Base-by-base conservation (phyloP, 2,113 vertebrate genomes). In the human region DNA sequence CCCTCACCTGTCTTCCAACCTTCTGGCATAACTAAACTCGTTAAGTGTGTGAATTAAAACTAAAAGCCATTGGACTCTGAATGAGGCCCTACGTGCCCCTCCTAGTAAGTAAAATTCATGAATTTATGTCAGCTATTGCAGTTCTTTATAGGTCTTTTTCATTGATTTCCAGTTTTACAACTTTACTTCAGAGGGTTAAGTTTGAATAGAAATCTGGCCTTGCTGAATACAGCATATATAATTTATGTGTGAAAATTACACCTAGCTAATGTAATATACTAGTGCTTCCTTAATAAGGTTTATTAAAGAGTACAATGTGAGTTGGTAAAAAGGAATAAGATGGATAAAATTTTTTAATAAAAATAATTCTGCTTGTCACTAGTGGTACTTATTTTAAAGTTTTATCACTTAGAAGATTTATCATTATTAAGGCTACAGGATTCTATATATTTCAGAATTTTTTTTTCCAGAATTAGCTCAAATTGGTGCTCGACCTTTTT, bases 341-440 rank as follows among this genome's bases (percentile, higher is more conserved):
- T 22, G 14, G 22, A n/a, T 92, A 87, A 9, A 78, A 57, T 92
- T 85, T 94, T 86, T 89, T 22, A 95, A 32, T 90, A 83, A 84
- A 94, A 95, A 50, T 75, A 89, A 78, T 94, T 88, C 38, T 94
- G 9, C 43, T 89, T 90, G 45, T 89, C 14, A 45, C 52, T 75
- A 6, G 59, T 94, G 55, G 22, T 81, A 81, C 14, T 96, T 92
- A 87, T 43, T 76, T 96, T 89, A 82, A 89, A 94, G 50, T 88
- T 89, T 73, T 3, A 13, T 79, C 55, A 68, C 59, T 90, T 94
- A 25, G 52, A 75, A 84, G n/a, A 61, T 48, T 27, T 86, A 50
- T 52, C 81, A 76, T 85, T 78, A 72, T 55, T 93, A 92, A 92
- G 81, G 30, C 13, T 89, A 75, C 2, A 83, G 72, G 35, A 16